Conservation (phyloP, 2,888 invertebrate genomes). For the Acholoe squamosa region DNA sequence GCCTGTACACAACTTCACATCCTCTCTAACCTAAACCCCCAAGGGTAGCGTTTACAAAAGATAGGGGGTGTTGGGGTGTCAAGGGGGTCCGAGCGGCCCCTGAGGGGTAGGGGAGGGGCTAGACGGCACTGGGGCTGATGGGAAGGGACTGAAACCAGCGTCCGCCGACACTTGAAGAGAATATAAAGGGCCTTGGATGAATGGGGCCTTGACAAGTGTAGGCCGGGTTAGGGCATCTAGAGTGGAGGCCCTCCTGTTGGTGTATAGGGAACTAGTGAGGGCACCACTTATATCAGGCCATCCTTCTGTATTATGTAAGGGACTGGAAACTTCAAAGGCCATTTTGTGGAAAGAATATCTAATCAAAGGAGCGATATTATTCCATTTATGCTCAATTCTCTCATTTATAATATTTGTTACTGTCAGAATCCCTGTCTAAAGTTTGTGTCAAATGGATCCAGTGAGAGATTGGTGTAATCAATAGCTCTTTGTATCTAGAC, state of each 20-base stretch:
- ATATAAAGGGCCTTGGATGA: constrained; percentile 28
- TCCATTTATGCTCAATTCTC: not conserved
- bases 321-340: not conserved
- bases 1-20: not conserved
- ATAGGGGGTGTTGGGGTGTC: constrained; percentile 45
- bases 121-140: not conserved
- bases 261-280: not conserved
- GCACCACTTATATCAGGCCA: not conserved
- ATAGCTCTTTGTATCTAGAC: too few species aligned
- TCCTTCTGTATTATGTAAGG: not conserved
- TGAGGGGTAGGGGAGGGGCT: not conserved
- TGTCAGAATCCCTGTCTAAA: too few species aligned
- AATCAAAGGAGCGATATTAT: too few species aligned
- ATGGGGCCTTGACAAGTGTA: constrained; percentile 25
- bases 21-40: not conserved
- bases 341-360: too few species aligned
- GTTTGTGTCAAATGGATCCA: too few species aligned
- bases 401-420: too few species aligned
- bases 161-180: constrained; percentile 23
- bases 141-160: constrained; percentile 20
- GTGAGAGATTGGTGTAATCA: not conserved
- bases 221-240: not conserved
- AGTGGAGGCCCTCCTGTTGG: not conserved
- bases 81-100: constrained; percentile 18
- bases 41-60: constrained; percentile 21